phyloP scores from a whole-genome alignment of 2,113 vertebrate species.

The Galeopterus variegatus region DNA sequence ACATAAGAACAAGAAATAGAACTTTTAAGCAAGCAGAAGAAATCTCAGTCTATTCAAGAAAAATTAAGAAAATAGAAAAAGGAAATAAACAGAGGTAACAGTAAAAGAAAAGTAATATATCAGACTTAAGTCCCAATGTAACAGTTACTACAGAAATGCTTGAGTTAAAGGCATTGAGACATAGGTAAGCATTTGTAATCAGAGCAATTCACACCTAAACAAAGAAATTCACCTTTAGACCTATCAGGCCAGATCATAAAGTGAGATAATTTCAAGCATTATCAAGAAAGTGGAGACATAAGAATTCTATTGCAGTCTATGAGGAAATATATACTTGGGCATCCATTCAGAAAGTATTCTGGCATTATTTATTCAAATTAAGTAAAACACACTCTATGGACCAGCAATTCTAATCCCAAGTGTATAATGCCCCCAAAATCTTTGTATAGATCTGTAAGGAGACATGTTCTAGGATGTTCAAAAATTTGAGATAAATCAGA shows the following conservation, averaged over 20 bases:
- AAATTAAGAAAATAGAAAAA: neutral
- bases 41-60: neutral
- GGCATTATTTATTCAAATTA: neutral
- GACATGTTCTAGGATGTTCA: neutral
- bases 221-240: neutral
- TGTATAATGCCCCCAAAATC: neutral
- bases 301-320: neutral
- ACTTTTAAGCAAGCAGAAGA: neutral
- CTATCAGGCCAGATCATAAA: neutral
- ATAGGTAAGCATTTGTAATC: neutral
- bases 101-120: conserved; percentile 6
- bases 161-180: neutral
- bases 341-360: neutral
- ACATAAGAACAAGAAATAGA: neutral
- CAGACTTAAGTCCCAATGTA: neutral
- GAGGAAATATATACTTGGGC: neutral
- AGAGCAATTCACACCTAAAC: neutral
- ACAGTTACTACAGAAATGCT: neutral
- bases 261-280: neutral
- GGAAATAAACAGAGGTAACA: neutral
- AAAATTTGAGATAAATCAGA: neutral
- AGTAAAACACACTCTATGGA: neutral
- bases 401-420: neutral
- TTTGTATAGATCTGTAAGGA: neutral
- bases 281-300: neutral